Base-by-base conservation (phyloP, 1,140 invertebrate genomes). In the Araneus ventricosus region DNA sequence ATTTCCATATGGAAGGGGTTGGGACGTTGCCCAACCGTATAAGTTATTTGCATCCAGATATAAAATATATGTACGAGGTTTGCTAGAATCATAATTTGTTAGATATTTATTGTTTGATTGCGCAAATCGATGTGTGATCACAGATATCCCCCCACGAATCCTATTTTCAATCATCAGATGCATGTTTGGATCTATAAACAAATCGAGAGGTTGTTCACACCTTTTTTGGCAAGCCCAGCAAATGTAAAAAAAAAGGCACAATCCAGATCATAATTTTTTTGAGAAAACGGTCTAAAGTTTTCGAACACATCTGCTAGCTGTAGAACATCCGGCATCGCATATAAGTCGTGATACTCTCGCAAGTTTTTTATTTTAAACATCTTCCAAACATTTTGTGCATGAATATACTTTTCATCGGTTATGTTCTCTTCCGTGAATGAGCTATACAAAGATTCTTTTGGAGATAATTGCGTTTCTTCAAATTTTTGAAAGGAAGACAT, bases 51-150 rank as follows among this genome's bases (percentile, higher is more conserved):
- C n/a, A n/a, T n/a, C n/a, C n/a, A n/a, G n/a, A n/a, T n/a, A n/a
- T n/a, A n/a, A n/a, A n/a, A n/a, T n/a, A n/a, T n/a, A n/a, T n/a
- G 94, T 45, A 95, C 84, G 93, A 94, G 94, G 70, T 94, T 94
- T 24, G 92, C 93, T 94, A 7, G 3, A 10, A 45, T 88, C 37
- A 41, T 88, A 88, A 22, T 70, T 37, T 1, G 27, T 37, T 70
- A 63, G 22, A 52, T 88, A 88, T 88, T 90, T 90, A 34, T 90
- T 80, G 63, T 90, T 80, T 8, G 41, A 7, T 34, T 17, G 17
- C 20, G 70, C n/a, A 22, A 57, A 37, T 17, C 88, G 5, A 14
- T 90, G 24, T 22, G 4, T 30, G 24, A 70, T 75, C 3, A 17
- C n/a, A 17, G 20, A 45, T 22, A 89, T n/a, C n/a, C n/a, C n/a